Percentiles rank a stretch among this genome's conserved stretches.
Conservation (phyloP, 1,140 invertebrate species). For the Monochamus saltuarius region DNA sequence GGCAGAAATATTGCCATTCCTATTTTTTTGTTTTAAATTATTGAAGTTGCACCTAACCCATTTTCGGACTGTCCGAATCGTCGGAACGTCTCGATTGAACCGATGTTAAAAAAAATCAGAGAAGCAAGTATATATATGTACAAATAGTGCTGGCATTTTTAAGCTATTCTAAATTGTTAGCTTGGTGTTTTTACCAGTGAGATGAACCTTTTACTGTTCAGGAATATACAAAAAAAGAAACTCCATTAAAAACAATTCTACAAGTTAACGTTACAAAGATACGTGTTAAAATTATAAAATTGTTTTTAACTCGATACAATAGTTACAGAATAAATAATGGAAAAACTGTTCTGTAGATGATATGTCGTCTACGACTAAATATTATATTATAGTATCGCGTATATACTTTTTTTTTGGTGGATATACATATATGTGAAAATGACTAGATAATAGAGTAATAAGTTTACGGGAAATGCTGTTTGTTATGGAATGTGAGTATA, state of each 20-base stretch:
- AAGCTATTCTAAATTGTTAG: slow-evolving; percentile 43
- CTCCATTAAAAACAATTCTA: slow-evolving; percentile 10
- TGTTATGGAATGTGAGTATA: too few species aligned
- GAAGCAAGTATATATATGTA: slow-evolving; percentile 27
- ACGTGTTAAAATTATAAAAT: slow-evolving; percentile 1
- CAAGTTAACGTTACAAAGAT: slow-evolving; percentile 1
- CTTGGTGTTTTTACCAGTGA: slow-evolving; percentile 48
- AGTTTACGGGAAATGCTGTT: too few species aligned
- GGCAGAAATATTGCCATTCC: too few species aligned
- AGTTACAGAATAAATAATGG: not conserved
- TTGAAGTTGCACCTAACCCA: too few species aligned
- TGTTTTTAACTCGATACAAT: slow-evolving; percentile 15
- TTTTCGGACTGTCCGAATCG: not conserved
- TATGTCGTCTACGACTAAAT: too few species aligned
- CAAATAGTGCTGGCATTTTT: slow-evolving; percentile 37
- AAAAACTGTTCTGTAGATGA: slow-evolving; percentile 18
- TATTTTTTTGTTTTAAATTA: too few species aligned
- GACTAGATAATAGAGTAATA: too few species aligned
- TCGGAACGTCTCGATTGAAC: not conserved
- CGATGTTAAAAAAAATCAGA: not conserved
- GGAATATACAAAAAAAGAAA: slow-evolving; percentile 34
- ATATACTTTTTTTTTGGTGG: not conserved
- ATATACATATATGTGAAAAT: too few species aligned
- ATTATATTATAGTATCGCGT: not conserved
- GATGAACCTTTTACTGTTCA: slow-evolving; percentile 39